A percentile compares a stretch with the other conserved stretches of the same genome.
Conservation (phyloP, 1,140 invertebrate species). For the Formica exsecta region DNA sequence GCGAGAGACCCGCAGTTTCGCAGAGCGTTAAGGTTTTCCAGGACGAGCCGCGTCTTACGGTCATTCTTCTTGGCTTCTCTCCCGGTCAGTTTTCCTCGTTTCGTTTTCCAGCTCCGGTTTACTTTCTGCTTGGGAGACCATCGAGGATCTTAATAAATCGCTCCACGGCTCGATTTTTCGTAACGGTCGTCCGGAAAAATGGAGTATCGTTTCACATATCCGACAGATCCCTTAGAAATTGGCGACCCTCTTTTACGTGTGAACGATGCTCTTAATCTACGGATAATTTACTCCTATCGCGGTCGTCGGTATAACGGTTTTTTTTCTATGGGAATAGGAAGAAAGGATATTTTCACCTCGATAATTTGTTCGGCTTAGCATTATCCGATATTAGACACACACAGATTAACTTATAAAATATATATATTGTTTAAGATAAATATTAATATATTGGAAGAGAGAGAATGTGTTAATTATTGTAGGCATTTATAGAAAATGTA, state of each 20-base stretch:
- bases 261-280: conserved; percentile 60
- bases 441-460: not conserved
- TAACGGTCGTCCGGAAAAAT: conserved; percentile 50
- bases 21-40: conserved; percentile 49
- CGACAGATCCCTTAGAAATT: conserved; percentile 59
- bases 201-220: conserved; percentile 50
- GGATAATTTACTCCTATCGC: conserved; percentile 61
- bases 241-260: not conserved
- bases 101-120: conserved; percentile 46
- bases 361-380: conserved; percentile 2
- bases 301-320: conserved; percentile 27
- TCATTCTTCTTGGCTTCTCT: conserved; percentile 50
- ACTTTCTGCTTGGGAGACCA: conserved; percentile 43
- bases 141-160: conserved; percentile 70
- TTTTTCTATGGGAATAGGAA: not conserved
- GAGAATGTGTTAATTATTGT: not conserved
- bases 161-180: conserved; percentile 32
- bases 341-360: not conserved
- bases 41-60: conserved; percentile 34
- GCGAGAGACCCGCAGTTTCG: not conserved
- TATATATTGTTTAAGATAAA: not conserved
- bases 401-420: not conserved
- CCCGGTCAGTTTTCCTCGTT: not conserved
- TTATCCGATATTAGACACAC: not conserved
- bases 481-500: not conserved